phyloP scores from a whole-genome alignment of 1,140 invertebrate genomes.

The Bombus pyrosoma region DNA sequence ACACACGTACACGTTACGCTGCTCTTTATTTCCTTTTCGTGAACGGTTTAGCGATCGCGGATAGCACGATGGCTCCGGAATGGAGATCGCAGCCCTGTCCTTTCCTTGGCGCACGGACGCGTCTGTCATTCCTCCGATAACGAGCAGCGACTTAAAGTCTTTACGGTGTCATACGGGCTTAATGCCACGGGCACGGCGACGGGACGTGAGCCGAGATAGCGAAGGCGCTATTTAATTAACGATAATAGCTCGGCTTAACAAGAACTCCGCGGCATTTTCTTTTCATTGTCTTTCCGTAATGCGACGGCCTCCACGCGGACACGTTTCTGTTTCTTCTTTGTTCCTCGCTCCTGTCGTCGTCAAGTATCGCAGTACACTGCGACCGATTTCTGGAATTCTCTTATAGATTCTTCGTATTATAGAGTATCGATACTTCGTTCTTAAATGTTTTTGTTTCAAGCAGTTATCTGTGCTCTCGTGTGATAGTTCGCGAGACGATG shows the following conservation, averaged over 20 bases:
- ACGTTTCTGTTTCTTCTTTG: constrained; percentile 5
- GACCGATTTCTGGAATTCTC: background rate
- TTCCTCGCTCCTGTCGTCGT: background rate
- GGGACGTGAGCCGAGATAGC: constrained; percentile 71
- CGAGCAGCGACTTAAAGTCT: constrained; percentile 73
- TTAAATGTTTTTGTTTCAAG: background rate
- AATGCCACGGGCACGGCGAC: constrained; percentile 72
- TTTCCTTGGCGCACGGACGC: constrained; percentile 58
- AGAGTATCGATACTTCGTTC: background rate
- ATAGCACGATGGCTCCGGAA: constrained; percentile 21
- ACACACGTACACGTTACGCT: background rate
- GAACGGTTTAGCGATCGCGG: constrained; percentile 19
- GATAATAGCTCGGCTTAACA: constrained; percentile 76
- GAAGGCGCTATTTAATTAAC: constrained; percentile 78
- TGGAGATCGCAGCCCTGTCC: constrained; percentile 40
- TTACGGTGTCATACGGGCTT: constrained; percentile 74
- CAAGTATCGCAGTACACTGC: background rate
- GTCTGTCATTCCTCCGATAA: constrained; percentile 74
- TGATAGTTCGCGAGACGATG: too few species aligned
- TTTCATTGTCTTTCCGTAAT: constrained; percentile 73
- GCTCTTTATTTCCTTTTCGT: constrained; percentile 4
- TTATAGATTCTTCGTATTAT: background rate
- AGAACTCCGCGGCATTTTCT: constrained; percentile 72
- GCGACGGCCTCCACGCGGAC: constrained; percentile 41
- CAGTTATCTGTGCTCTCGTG: too few species aligned